Evolutionary conservation across 2,888 invertebrate genomes (phyloP).

Genomic region (Drosophila recens): DNA sequence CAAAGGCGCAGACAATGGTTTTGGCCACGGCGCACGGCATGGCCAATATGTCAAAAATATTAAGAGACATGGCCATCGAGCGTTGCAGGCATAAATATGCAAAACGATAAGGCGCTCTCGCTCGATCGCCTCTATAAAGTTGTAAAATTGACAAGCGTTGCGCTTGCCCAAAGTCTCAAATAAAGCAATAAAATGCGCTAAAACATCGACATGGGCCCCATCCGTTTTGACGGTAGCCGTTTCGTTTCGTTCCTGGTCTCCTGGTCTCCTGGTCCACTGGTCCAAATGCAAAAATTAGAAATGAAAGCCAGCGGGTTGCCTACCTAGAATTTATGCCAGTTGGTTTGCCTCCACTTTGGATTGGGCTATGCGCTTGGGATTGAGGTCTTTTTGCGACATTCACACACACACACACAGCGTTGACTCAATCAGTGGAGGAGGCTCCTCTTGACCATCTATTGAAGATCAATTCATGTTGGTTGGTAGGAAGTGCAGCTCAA

Average conservation of each 20-base stretch:
- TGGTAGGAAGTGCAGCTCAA: conserved; percentile 57
- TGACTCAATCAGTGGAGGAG: conserved; percentile 62
- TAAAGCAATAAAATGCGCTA: conserved; percentile 80
- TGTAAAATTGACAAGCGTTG: conserved; percentile 81
- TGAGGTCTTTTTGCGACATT: conserved; percentile 31
- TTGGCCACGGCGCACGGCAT: conserved; percentile 46
- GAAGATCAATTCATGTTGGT: conserved; percentile 26
- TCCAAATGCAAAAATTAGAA: conserved; percentile 80
- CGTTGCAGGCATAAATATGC: conserved; percentile 76
- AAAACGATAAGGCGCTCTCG: conserved; percentile 77
- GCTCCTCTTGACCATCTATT: conserved; percentile 52
- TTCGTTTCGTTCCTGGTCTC: conserved; percentile 7
- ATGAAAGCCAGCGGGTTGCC: conserved; percentile 76
- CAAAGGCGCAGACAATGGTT: conserved; percentile 49
- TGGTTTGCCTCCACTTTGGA: conserved; percentile 4
- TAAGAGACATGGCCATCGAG: conserved; percentile 76
- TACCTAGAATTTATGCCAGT: conserved; percentile 69
- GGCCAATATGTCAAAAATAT: conserved; percentile 84
- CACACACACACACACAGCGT: conserved; percentile 20
- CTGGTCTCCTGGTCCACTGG: conserved; percentile 37
- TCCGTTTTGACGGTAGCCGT: conserved; percentile 52
- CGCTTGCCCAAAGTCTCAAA: conserved; percentile 72
- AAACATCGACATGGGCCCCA: conserved; percentile 68
- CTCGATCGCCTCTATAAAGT: conserved; percentile 72
- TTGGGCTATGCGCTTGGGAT: conserved; percentile 20